Conservation (phyloP, 2,797 vertebrate species). For the Semotilus atromaculatus region DNA sequence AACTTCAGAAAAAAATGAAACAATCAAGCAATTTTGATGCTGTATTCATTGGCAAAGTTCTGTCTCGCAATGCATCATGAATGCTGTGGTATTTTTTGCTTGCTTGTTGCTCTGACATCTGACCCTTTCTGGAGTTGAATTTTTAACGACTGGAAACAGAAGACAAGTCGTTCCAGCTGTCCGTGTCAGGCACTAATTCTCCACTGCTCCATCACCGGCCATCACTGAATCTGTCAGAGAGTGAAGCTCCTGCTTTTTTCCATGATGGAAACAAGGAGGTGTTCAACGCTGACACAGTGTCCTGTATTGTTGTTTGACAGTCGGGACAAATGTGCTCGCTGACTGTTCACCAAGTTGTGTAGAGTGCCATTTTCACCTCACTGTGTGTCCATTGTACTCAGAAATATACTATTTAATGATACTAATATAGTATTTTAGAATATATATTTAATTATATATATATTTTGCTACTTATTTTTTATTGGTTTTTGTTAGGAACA, state of each 20-base stretch:
- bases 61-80: conserved; percentile 69
- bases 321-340: conserved; percentile 25
- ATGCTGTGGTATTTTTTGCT: conserved; percentile 73
- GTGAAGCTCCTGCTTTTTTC: conserved; percentile 52
- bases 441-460: not conserved
- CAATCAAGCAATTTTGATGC: conserved; percentile 23
- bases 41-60: conserved; percentile 16
- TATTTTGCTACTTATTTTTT: no score
- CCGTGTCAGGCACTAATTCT: conserved; percentile 59
- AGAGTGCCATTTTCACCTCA: conserved; percentile 22
- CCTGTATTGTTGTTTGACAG: conserved; percentile 59
- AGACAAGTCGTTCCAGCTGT: conserved; percentile 59
- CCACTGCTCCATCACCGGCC: conserved; percentile 24
- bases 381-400: not conserved
- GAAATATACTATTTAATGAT: not conserved
- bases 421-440: not conserved
- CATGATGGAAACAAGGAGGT: conserved; percentile 43
- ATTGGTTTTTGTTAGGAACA: no score
- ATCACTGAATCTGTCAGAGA: conserved; percentile 39
- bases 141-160: conserved; percentile 76
- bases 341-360: conserved; percentile 28
- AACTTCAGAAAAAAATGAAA: not conserved
- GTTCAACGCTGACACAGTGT: conserved; percentile 64
- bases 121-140: conserved; percentile 71
- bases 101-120: conserved; percentile 71